Base-by-base conservation (phyloP, 2,113 vertebrate genomes). In the Erpornis zantholeuca region DNA sequence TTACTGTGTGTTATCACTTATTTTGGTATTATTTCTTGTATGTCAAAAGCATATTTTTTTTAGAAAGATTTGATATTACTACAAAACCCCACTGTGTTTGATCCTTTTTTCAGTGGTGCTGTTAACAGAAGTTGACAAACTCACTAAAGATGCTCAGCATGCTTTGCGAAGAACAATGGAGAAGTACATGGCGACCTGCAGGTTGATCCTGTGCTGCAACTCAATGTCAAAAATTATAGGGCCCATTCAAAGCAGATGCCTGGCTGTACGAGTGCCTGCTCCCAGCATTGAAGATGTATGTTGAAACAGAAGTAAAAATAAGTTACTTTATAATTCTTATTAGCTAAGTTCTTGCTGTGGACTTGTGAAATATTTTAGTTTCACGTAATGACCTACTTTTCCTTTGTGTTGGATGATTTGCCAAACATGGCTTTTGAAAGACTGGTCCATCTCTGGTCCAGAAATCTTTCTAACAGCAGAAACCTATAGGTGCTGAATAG, bases 91-190 rank as follows among this genome's bases (percentile, higher is more conserved):
- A 8, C 38, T 65, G n/a, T 77, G 84, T 79, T 84, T 82, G 65
- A 96, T 83, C 73, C n/a, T 52, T 84, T 82, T 80, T 89, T 79
- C 97, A 99, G 99, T 99, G 96, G 99, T 99, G 31, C 90, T 99
- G 92, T 94, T 99, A 91, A 99, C 99, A 3, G 99, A 99, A 94
- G 99, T 99, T 27, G 99, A 99, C 97, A 98, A 99, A 96, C 99
- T 99, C 77, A 99, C 99, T 11, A 99, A 99, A 96, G 99, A 99
- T 2, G 99, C 99, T 61, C 99, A 99, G 93, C 99, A 99, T 79
- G 99, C 99, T 52, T 96, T 99, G 97, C 98, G 99, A 50, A 98
- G 99, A 70, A 99, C 99, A 3, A 99, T 99, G 99, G 99, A 99
- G 89, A 99, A 99, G 88, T 99, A 99, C 84, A 99, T 99, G 99